These are phyloP conservation scores for Perccottus glenii DNA, from an alignment of 2,113 vertebrate genomes.

Conservation along the genomic window DNA sequence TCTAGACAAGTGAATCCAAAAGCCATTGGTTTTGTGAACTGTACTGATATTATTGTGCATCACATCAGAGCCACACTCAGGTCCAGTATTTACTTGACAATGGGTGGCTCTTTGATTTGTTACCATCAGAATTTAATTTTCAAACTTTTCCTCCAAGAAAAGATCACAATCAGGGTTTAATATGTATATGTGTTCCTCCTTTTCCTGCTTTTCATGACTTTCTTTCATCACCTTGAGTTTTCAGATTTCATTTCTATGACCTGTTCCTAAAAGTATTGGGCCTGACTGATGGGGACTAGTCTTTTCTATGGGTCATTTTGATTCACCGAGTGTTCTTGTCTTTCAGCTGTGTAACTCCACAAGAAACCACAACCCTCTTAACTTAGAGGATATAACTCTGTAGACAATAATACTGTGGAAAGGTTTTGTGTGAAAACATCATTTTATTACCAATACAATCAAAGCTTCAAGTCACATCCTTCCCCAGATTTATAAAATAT, in stretches of 20 bases:
- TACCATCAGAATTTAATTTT: slow-evolving; percentile 28
- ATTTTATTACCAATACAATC: background rate
- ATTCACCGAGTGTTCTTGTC: too few relatives aligned
- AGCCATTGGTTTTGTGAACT: slow-evolving; percentile 66
- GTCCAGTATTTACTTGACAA: slow-evolving; percentile 50
- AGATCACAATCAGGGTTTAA: slow-evolving; percentile 51
- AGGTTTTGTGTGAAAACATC: background rate
- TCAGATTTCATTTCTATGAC: too few relatives aligned
- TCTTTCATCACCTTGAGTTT: too few relatives aligned
- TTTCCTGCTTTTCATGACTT: slow-evolving; percentile 11
- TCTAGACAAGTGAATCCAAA: slow-evolving; percentile 41
- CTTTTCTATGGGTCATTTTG: too few relatives aligned
- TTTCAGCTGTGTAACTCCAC: too few relatives aligned
- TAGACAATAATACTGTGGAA: too few relatives aligned
- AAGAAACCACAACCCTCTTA: too few relatives aligned
- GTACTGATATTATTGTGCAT: slow-evolving; percentile 56
- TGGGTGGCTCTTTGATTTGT: slow-evolving; percentile 34
- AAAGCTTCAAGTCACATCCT: background rate
- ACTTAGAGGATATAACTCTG: too few relatives aligned
- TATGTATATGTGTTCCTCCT: slow-evolving; percentile 31
- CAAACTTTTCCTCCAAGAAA: slow-evolving; percentile 15
- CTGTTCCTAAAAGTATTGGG: too few relatives aligned
- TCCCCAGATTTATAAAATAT: too few relatives aligned
- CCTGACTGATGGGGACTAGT: too few relatives aligned
- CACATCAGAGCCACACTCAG: slow-evolving; percentile 36